Evolutionary conservation across 2,113 vertebrate genomes (phyloP).

Genomic region (Odontophorus gujanensis): DNA sequence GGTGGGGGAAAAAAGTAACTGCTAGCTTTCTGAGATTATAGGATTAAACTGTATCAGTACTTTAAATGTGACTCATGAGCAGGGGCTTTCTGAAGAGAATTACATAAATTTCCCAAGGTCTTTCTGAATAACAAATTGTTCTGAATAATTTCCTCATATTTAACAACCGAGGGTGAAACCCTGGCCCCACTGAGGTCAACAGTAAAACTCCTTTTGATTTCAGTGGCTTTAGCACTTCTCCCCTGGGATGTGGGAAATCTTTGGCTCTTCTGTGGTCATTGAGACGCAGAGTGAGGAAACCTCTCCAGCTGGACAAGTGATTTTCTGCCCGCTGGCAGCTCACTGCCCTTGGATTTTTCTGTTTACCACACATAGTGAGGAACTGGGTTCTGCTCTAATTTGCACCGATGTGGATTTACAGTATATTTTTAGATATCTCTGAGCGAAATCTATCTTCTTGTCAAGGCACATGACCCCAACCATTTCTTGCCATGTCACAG

Average conservation of each 20-base stretch:
- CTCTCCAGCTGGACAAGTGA: background rate
- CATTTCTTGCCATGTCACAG: slow-evolving; percentile 6
- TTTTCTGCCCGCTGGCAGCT: background rate
- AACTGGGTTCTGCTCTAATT: slow-evolving; percentile 1
- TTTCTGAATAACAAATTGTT: slow-evolving; percentile 61
- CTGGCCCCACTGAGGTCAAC: background rate
- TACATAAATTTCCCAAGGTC: slow-evolving; percentile 70
- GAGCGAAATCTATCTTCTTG: slow-evolving; percentile 40
- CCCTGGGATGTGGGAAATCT: background rate
- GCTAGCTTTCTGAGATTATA: slow-evolving; percentile 45
- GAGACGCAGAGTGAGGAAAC: background rate
- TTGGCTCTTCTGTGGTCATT: background rate
- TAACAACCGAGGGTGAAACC: slow-evolving; percentile 16
- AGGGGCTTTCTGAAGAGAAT: slow-evolving; percentile 69
- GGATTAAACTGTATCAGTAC: slow-evolving; percentile 60
- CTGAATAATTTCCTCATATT: slow-evolving; percentile 54
- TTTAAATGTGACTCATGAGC: slow-evolving; percentile 63
- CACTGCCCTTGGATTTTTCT: background rate
- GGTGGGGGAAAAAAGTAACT: slow-evolving; percentile 26
- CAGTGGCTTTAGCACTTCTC: slow-evolving; percentile 4
- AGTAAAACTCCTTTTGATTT: slow-evolving; percentile 38
- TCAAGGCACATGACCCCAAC: background rate
- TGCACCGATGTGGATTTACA: slow-evolving; percentile 1
- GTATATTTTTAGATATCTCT: slow-evolving; percentile 47
- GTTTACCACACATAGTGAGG: background rate